Conservation (phyloP, 2,113 vertebrate species). For the rabbit (Oryctolagus cuniculus) region mOryCun1.1 NC_091434.1:75565501-75566000, state of each 20-base stretch:
- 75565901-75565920: background rate
- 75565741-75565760: background rate
- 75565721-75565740: slow-evolving; percentile 23
- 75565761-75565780: slow-evolving; percentile 32
- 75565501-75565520: too few species aligned
- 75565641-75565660: too few species aligned
- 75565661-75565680: too few species aligned
- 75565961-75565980: background rate
- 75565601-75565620: too few species aligned
- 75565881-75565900: slow-evolving; percentile 31
- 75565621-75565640: too few species aligned
- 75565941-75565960: background rate
- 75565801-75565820: background rate
- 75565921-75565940: background rate
- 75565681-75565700: too few species aligned
- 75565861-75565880: slow-evolving; percentile 28
- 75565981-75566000: background rate
- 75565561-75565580: too few species aligned
- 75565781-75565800: slow-evolving; percentile 37
- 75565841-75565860: slow-evolving; percentile 29
- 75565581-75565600: too few species aligned
- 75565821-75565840: slow-evolving; percentile 14
- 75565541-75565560: too few species aligned
- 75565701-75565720: too few species aligned
- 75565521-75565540: too few species aligned